Evolutionary conservation across 2,113 vertebrate genomes (phyloP).

Genomic region (Tetrao urogallus): DNA sequence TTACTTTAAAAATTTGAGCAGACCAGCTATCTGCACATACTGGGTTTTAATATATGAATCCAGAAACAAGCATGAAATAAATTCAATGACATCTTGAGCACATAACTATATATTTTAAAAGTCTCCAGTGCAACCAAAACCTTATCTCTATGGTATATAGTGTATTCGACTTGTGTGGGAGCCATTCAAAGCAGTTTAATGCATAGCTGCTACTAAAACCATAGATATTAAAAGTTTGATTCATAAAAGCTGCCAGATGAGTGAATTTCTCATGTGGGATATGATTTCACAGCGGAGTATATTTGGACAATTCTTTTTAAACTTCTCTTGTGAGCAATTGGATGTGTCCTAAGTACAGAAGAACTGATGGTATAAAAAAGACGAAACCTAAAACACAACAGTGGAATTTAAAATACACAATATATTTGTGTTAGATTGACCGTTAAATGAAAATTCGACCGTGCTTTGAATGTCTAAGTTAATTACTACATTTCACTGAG

Average conservation of each 20-base stretch:
- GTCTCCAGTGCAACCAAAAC: not conserved
- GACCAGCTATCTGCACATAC: not conserved
- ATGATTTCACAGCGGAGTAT: not conserved
- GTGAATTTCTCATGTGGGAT: not conserved
- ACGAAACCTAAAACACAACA: not conserved
- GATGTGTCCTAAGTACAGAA: not conserved
- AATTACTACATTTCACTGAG: not conserved
- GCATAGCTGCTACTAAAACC: not conserved
- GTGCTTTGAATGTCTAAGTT: not conserved
- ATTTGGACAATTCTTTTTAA: not conserved
- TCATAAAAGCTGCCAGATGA: not conserved
- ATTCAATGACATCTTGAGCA: not conserved
- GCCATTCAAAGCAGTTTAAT: not conserved
- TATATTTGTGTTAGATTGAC: not conserved
- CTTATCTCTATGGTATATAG: not conserved
- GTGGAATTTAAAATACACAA: rapidly evolving
- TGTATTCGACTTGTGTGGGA: not conserved
- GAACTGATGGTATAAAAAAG: rapidly evolving
- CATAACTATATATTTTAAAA: not conserved
- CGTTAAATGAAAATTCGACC: not conserved
- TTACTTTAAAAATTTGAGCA: not conserved
- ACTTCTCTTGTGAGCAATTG: not conserved
- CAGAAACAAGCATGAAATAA: conserved; percentile 16
- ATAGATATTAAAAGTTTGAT: not conserved
- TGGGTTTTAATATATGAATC: not conserved